These are phyloP conservation scores for Coleophora deauratella DNA, from an alignment of 2,888 invertebrate species.

Conservation along the genomic window DNA sequence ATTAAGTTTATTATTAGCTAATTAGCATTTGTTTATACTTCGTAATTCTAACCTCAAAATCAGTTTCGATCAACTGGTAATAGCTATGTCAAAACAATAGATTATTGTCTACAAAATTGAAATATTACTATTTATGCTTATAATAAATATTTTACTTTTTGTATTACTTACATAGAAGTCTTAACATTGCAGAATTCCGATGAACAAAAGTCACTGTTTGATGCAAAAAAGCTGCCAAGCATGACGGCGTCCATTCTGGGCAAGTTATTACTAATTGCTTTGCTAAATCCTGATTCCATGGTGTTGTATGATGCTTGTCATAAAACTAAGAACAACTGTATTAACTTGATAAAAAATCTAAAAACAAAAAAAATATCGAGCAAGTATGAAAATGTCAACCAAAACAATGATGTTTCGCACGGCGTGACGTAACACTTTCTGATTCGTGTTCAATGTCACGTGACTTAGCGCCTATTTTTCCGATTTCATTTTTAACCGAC, in stretches of 20 bases:
- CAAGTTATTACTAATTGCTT: constrained; percentile 12
- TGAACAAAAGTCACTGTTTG: constrained; percentile 16
- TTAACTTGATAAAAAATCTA: too few species aligned
- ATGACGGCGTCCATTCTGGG: constrained; percentile 15
- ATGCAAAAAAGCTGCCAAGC: constrained; percentile 15
- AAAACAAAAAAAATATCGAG: too few species aligned
- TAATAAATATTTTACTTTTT: background rate
- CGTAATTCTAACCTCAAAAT: background rate
- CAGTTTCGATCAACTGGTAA: background rate
- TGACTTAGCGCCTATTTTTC: too few species aligned
- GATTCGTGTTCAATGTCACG: too few species aligned
- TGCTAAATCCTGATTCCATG: constrained; percentile 14
- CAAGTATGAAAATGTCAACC: too few species aligned
- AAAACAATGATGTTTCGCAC: too few species aligned
- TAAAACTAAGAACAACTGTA: too few species aligned
- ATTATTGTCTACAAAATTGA: too few species aligned
- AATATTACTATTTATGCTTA: background rate
- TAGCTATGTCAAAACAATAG: too few species aligned
- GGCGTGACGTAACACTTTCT: too few species aligned
- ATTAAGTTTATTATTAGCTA: background rate
- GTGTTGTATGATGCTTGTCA: background rate
- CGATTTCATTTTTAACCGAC: too few species aligned
- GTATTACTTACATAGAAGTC: constrained; percentile 16
- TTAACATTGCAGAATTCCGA: constrained; percentile 17
- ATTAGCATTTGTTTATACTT: background rate